phyloP scores from a whole-genome alignment of 1,140 invertebrate genomes.

The Varroa destructor region DNA sequence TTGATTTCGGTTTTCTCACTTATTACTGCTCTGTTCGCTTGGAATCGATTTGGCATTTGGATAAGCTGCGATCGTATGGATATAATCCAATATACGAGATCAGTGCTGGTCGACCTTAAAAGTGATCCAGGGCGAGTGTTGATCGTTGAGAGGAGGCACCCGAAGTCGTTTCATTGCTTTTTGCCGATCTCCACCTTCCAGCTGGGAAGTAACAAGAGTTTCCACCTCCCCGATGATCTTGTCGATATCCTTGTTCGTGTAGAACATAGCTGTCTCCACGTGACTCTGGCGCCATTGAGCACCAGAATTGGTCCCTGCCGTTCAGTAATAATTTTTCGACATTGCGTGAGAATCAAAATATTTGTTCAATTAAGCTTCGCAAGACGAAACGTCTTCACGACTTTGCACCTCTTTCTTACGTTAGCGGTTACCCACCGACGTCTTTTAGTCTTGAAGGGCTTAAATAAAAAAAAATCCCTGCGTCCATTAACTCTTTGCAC shows the following conservation, averaged over 20 bases:
- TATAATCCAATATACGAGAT: too few species aligned
- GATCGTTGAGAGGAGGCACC: conserved; percentile 87
- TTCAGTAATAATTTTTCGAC: conserved; percentile 27
- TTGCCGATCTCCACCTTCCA: conserved; percentile 89
- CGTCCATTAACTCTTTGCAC: too few species aligned
- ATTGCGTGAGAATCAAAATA: conserved; percentile 26
- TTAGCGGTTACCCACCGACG: too few species aligned
- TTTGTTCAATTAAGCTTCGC: neutral
- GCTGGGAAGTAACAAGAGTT: conserved; percentile 63
- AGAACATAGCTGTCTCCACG: conserved; percentile 87
- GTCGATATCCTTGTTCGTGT: conserved; percentile 93
- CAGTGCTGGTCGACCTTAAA: conserved; percentile 46
- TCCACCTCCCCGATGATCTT: conserved; percentile 90
- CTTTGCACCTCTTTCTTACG: too few species aligned
- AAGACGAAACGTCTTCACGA: neutral
- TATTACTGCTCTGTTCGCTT: too few species aligned
- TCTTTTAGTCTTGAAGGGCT: too few species aligned
- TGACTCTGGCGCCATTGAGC: conserved; percentile 71
- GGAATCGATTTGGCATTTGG: too few species aligned
- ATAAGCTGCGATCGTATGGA: too few species aligned
- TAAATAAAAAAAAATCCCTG: too few species aligned
- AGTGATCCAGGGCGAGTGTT: conserved; percentile 86
- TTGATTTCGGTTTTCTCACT: too few species aligned
- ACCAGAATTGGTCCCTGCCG: conserved; percentile 38
- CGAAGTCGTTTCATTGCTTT: conserved; percentile 90